Evolutionary conservation across 2,888 invertebrate species (phyloP), one percentile per base, ranked within the genome.

Genomic region (Cephus spinipes): DNA sequence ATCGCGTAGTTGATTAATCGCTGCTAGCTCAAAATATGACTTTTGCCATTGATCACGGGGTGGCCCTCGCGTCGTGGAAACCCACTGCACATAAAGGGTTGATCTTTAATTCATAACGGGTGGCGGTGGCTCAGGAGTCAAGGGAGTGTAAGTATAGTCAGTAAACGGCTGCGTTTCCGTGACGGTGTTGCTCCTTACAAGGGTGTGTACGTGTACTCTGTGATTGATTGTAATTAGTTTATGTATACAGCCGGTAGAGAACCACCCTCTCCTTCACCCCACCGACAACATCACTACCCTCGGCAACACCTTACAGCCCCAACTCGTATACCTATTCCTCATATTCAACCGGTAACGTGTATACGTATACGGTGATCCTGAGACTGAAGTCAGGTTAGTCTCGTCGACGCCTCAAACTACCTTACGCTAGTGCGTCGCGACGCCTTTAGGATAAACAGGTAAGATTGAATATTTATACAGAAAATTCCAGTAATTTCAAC

Each of bases 181-280:
- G 82, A 81, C 80, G 82, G 82, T 83, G 82, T 78, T 40, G 40
- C 40, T 40, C 40, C 40, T 40, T 40, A 15, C 15, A 78, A 76
- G 79, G 73, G 78, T 77, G 77, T 77, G 76, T 82, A 77, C 75
- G 78, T 79, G 76, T 80, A 75, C 79, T 78, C 81, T 77, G 83
- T 87, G 87, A 87, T 87, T 86, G 86, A 88, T 88, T 85, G 85
- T 87, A 87, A 88, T 87, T 86, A 86, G 86, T 86, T 87, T 85
- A 85, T 83, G 85, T 83, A 82, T 83, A 84, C 82, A 84, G 80
- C 69, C 69, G 69, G 69, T 11, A 12, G 69, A 40, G 40, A 40
- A 15, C 40, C 69, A 30, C 69, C 69, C 30, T 69, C 69, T 30
- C 69, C 30, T 32, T 30, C 15, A 32, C 11, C 30, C 69, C 69